These are phyloP conservation scores for Mastigias papua DNA, from an alignment of 30 jellyfish, hydroid and myxozoan genomes.

Conservation along the genomic window DNA sequence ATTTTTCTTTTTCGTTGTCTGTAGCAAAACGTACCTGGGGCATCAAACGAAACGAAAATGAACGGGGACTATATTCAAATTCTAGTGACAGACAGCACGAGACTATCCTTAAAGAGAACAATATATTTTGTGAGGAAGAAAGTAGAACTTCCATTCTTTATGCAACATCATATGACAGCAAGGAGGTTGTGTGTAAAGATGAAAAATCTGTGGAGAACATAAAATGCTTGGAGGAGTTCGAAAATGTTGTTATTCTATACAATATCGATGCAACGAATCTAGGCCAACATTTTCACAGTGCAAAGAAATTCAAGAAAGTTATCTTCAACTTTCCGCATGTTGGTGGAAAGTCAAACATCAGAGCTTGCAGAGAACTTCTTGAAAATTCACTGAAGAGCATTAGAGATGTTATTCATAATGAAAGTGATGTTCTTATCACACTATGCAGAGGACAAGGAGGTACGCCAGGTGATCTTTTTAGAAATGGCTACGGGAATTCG, in stretches of 20 bases:
- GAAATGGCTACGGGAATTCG: constrained; percentile 82
- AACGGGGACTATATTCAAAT: background rate
- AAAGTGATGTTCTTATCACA: constrained; percentile 74
- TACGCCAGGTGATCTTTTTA: constrained; percentile 79
- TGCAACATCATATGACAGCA: constrained; percentile 86
- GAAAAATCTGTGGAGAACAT: constrained; percentile 58
- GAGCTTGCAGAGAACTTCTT: constrained; percentile 74
- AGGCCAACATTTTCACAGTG: constrained; percentile 7
- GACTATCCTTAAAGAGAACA: background rate
- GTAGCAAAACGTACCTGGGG: constrained; percentile 8
- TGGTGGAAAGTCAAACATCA: constrained; percentile 94
- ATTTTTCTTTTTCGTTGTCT: constrained; percentile 85
- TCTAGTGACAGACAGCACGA: background rate
- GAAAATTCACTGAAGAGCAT: constrained; percentile 77
- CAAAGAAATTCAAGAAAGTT: constrained; percentile 38
- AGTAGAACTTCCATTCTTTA: background rate
- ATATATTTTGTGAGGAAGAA: background rate
- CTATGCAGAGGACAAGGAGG: constrained; percentile 99
- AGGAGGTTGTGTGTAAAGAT: constrained; percentile 57
- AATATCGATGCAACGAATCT: constrained; percentile 89
- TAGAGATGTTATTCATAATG: constrained; percentile 29
- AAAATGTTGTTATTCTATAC: constrained; percentile 69
- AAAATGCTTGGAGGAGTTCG: background rate
- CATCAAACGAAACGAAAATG: background rate
- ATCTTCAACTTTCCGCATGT: constrained; percentile 96